These are phyloP conservation scores for Tenthredo amoena DNA, from an alignment of 2,888 invertebrate species.

Conservation along the genomic window DNA sequence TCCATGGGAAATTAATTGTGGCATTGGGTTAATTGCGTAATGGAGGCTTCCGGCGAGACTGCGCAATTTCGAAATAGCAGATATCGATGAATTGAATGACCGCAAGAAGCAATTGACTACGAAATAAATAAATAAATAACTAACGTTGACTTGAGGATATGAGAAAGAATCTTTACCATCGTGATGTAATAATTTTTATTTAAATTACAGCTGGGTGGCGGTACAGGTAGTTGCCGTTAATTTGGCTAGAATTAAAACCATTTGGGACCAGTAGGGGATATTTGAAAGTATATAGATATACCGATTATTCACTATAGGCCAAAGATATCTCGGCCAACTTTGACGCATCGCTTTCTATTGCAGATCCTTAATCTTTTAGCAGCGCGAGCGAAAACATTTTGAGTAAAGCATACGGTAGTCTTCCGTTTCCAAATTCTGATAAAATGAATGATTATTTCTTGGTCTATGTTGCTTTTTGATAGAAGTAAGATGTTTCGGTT, in stretches of 20 bases:
- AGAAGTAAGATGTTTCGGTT: neutral
- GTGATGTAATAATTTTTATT: neutral
- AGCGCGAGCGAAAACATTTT: neutral
- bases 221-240: neutral
- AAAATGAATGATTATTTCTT: neutral
- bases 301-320: neutral
- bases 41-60: neutral
- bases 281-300: neutral
- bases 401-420: neutral
- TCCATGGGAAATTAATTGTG: conserved; percentile 15
- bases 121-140: neutral
- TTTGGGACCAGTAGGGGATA: conserved; percentile 2
- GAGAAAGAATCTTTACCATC: neutral
- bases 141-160: neutral
- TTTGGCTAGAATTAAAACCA: neutral
- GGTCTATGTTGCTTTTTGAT: neutral
- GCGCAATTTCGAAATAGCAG: neutral
- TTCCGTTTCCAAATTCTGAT: neutral
- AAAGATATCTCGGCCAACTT: neutral
- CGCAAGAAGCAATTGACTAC: neutral
- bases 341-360: neutral
- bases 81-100: neutral
- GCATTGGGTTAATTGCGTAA: neutral
- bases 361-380: neutral
- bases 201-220: neutral